Evolutionary conservation across 2,888 invertebrate genomes (phyloP).

Genomic region (Hypolimnas misippus): DNA sequence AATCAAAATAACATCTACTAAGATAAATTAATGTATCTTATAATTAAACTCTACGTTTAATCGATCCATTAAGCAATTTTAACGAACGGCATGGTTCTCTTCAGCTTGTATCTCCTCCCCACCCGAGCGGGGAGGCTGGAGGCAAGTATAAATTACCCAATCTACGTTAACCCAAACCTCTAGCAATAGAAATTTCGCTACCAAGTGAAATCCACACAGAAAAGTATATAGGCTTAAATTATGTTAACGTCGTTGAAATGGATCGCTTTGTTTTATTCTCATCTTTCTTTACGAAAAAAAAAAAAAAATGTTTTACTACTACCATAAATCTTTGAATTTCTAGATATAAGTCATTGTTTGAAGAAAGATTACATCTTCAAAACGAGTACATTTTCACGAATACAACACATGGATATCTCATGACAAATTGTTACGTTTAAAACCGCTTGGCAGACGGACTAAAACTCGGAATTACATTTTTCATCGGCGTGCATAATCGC

Average conservation of each 20-base stretch:
- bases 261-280: slow-evolving; percentile 54
- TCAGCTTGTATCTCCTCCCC: slow-evolving; percentile 63
- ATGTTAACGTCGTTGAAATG: slow-evolving; percentile 60
- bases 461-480: slow-evolving; percentile 63
- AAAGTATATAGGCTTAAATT: slow-evolving; percentile 76
- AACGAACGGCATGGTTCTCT: slow-evolving; percentile 71
- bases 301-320: neutral
- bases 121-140: slow-evolving; percentile 57
- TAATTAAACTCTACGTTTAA: slow-evolving; percentile 71
- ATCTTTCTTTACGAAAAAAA: neutral
- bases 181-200: slow-evolving; percentile 76
- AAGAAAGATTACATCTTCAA: slow-evolving; percentile 14
- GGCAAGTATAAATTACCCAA: slow-evolving; percentile 83
- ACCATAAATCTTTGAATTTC: slow-evolving; percentile 1
- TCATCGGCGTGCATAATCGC: slow-evolving; percentile 72
- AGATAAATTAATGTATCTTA: slow-evolving; percentile 60
- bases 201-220: slow-evolving; percentile 65
- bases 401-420: slow-evolving; percentile 42
- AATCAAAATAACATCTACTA: slow-evolving; percentile 4
- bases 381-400: slow-evolving; percentile 25
- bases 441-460: slow-evolving; percentile 52
- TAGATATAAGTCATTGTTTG: slow-evolving; percentile 7
- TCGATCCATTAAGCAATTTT: slow-evolving; percentile 78
- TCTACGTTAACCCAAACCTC: slow-evolving; percentile 79
- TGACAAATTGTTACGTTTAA: slow-evolving; percentile 49